Evolutionary conservation across 2,888 invertebrate genomes (phyloP), one percentile per base, ranked within the genome.

Genomic region (Rhimphoctona megacephalus): DNA sequence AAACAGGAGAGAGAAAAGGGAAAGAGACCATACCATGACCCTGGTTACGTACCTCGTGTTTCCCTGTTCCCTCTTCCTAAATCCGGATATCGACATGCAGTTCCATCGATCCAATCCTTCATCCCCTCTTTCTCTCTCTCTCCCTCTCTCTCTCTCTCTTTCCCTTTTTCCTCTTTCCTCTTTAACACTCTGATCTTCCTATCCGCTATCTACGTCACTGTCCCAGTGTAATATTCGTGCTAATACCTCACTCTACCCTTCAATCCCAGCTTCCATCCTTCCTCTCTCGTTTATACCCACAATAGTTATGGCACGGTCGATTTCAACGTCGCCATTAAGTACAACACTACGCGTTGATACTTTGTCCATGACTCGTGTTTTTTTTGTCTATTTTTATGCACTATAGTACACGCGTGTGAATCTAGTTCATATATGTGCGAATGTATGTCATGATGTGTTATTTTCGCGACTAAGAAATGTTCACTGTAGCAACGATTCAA

Each of bases 171-270:
- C 19, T 22, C 61, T 33, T 30, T 30, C 57, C 52, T 46, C 69
- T 67, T 57, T 70, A 72, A 72, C 70, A 36, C 80, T 57, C 70
- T 43, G 67, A 57, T 82, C 69, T 82, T 81, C 70, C 79, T 39
- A 64, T 83, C 52, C 46, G 5, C 67, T 22, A 69, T 66, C 77
- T 69, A 81, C 81, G 73, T 83, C 81, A 81, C 69, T 46, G 52
- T 80, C 54, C 39, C 83, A n/a, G 73, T 81, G 83, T 81, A 81
- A 86, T 86, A 86, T 86, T 86, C 81, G 57, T 39, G 49, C 76
- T 43, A 67, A 22, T 25, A 64, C 49, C 79, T 49, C 7, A 14
- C 70, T 49, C 46, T 33, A 52, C 43, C 61, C 74, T 43, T 25
- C 43, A 36, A 36, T n/a, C 61, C 17, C 49, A 14, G 30, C 74